Conservation (phyloP, 1,140 invertebrate species). For the Drosophila eugracilis region DNA sequence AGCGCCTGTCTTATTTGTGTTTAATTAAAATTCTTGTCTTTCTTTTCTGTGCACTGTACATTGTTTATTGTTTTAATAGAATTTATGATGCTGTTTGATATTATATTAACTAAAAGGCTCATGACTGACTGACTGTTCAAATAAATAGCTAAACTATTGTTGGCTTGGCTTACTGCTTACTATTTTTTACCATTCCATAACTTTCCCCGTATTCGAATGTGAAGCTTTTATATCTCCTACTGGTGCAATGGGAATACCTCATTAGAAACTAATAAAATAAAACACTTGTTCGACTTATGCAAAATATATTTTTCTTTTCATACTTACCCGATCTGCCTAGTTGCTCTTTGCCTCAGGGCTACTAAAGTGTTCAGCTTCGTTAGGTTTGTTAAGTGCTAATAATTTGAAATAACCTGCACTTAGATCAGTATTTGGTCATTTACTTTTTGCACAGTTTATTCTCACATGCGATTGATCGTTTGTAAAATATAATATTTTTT, state of each 20-base stretch:
- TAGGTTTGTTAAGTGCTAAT: not conserved
- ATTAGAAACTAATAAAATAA: too few species aligned
- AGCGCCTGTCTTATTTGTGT: constrained; percentile 43
- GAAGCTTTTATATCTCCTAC: too few species aligned
- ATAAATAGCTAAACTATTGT: constrained; percentile 44
- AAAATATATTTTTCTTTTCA: too few species aligned
- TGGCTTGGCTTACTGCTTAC: not conserved
- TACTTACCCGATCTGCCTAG: too few species aligned
- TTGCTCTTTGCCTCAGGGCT: not conserved
- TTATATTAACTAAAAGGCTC: too few species aligned
- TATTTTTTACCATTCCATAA: too few species aligned
- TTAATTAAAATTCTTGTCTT: constrained; percentile 70
- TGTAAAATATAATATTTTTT: not conserved
- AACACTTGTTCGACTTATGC: too few species aligned
- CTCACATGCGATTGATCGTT: not conserved
- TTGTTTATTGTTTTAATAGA: constrained; percentile 30
- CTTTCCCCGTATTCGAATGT: too few species aligned
- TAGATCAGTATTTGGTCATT: not conserved
- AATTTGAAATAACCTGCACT: constrained; percentile 1
- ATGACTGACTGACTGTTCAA: constrained; percentile 21
- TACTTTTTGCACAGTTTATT: not conserved
- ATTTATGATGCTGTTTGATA: constrained; percentile 15
- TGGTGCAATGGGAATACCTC: too few species aligned
- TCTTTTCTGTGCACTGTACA: constrained; percentile 45
- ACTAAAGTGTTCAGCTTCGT: not conserved